These are phyloP conservation scores for Aegithalos caudatus DNA, from an alignment of 2,113 vertebrate genomes.

Conservation along the genomic window DNA sequence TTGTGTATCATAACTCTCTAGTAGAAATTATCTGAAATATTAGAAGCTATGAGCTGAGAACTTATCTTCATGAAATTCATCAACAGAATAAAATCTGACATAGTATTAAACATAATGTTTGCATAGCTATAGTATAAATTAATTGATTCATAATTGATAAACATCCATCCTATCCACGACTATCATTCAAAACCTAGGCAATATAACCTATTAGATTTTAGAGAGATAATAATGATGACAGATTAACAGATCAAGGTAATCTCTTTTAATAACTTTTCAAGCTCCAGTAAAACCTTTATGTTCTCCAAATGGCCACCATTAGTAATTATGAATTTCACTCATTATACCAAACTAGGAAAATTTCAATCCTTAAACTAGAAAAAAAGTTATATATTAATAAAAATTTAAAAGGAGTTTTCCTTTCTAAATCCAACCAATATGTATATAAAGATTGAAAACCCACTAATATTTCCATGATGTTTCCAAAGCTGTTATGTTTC, in stretches of 20 bases:
- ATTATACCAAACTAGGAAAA: not conserved
- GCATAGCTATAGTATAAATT: not conserved
- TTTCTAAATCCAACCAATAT: not conserved
- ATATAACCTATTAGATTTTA: not conserved
- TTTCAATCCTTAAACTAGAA: not conserved
- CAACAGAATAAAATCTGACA: not conserved
- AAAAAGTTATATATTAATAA: not conserved
- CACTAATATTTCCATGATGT: not conserved
- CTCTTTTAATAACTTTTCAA: not conserved
- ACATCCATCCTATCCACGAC: not conserved
- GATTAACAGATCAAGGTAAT: not conserved
- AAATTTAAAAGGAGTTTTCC: not conserved
- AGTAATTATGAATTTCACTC: not conserved
- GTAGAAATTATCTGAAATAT: not conserved
- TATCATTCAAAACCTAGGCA: not conserved
- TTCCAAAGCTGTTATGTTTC: not conserved
- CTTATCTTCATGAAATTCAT: not conserved
- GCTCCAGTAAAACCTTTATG: not conserved
- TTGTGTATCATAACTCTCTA: not conserved
- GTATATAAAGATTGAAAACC: not conserved
- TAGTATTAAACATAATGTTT: not conserved
- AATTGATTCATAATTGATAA: not conserved
- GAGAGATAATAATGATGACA: not conserved
- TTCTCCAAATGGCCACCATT: not conserved
- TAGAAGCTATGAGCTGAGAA: not conserved